Conservation (phyloP, 2,113 vertebrate species). For the Spermophilus dauricus region DNA sequence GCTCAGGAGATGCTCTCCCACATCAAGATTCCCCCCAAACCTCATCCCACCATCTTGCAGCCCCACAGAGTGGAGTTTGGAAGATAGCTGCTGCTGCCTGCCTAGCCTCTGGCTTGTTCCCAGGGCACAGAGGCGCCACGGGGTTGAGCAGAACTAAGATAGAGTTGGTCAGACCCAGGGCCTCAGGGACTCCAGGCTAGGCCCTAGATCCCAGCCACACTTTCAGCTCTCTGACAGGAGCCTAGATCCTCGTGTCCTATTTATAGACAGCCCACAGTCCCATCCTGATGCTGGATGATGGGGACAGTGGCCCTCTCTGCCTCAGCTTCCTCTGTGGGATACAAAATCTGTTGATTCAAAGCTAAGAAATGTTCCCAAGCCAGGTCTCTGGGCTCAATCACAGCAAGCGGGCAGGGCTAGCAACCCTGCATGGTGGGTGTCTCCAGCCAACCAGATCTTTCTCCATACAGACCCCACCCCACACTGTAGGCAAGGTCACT, state of each 20-base stretch:
- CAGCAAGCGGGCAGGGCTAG: neutral
- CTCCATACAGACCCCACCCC: neutral
- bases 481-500: neutral
- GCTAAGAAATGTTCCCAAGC: neutral
- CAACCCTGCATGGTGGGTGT: fast-evolving
- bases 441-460: neutral
- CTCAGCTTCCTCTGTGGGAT: neutral
- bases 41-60: neutral
- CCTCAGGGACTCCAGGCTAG: neutral
- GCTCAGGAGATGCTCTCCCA: neutral
- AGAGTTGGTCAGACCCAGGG: neutral
- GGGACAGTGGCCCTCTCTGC: neutral
- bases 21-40: too few relatives aligned
- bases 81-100: fast-evolving
- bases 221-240: neutral
- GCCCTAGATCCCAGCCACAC: neutral
- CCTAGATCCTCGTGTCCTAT: neutral
- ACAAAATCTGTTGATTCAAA: neutral
- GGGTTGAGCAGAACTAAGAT: too few relatives aligned
- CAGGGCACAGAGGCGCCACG: neutral
- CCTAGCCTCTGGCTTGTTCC: neutral
- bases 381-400: neutral
- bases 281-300: neutral
- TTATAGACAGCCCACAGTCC: neutral
- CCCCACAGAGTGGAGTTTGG: neutral